Percentiles rank a stretch among this genome's conserved stretches.
Evolutionary conservation across 2,113 vertebrate species (phyloP).

Genomic region (Phoenicopterus ruber): DNA sequence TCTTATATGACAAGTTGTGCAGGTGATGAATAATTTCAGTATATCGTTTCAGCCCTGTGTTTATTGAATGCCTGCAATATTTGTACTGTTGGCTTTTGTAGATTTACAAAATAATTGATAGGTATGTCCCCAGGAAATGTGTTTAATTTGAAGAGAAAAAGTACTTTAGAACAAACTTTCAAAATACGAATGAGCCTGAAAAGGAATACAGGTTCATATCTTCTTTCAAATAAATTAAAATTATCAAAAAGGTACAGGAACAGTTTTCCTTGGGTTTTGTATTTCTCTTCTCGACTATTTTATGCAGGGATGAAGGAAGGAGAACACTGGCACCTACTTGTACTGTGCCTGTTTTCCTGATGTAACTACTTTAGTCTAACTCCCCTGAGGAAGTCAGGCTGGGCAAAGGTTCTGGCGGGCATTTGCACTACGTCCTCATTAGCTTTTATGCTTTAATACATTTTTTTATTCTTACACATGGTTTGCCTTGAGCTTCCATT

Average conservation of each 20-base stretch:
- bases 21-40: constrained; percentile 53
- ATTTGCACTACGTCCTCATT: neutral
- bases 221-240: neutral
- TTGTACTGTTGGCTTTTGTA: constrained; percentile 40
- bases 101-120: constrained; percentile 60
- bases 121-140: constrained; percentile 38
- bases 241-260: neutral
- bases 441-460: neutral
- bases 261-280: neutral
- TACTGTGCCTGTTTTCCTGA: neutral
- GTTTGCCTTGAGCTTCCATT: neutral
- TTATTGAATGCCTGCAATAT: constrained; percentile 63
- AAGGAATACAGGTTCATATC: neutral
- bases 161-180: constrained; percentile 23
- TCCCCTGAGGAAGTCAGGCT: neutral
- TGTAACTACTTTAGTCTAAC: neutral
- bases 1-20: constrained; percentile 36
- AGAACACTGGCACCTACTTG: neutral
- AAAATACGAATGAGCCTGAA: constrained; percentile 35
- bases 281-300: neutral
- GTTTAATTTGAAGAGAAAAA: constrained; percentile 38
- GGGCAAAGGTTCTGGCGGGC: neutral
- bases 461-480: neutral
- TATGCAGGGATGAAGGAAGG: neutral
- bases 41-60: constrained; percentile 31